A percentile compares a stretch with the other conserved stretches of the same genome.
Evolutionary conservation across 2,113 vertebrate species (phyloP).

Genomic region (Lepus americanus): DNA sequence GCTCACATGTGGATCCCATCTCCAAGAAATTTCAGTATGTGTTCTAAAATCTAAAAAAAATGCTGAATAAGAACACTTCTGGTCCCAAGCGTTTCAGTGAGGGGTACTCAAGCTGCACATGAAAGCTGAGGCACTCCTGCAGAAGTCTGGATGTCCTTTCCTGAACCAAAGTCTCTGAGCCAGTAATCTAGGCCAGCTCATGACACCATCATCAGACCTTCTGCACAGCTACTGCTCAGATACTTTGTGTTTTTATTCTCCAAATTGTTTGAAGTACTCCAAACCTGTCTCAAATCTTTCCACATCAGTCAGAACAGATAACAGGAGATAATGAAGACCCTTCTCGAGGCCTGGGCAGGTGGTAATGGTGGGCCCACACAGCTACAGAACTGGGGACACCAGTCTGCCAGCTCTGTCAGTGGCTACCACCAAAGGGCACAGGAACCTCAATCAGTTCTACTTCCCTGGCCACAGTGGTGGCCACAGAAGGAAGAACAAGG

Average conservation of each 20-base stretch:
- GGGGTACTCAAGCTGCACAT: not conserved
- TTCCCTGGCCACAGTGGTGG: not conserved
- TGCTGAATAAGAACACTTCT: not conserved
- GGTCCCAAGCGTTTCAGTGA: not conserved
- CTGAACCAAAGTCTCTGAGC: not conserved
- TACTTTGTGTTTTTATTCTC: not conserved
- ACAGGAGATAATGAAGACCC: not conserved
- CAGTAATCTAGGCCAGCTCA: not conserved
- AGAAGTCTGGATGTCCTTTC: not conserved
- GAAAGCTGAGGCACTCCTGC: not conserved
- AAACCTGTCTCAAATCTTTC: conserved; percentile 21
- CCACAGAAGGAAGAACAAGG: not conserved
- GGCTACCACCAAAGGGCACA: not conserved
- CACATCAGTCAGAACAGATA: not conserved
- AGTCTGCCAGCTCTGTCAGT: not conserved
- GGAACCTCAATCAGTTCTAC: not conserved
- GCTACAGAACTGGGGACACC: not conserved
- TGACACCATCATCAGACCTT: not conserved
- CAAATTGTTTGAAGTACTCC: conserved; percentile 26
- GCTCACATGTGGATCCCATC: not conserved
- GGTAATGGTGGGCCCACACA: not conserved
- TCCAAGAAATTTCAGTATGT: not conserved
- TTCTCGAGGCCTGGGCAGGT: not conserved
- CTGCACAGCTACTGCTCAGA: not conserved
- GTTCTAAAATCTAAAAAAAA: not conserved